Conservation (phyloP, 1,140 invertebrate genomes). For the Cepaea nemoralis region DNA sequence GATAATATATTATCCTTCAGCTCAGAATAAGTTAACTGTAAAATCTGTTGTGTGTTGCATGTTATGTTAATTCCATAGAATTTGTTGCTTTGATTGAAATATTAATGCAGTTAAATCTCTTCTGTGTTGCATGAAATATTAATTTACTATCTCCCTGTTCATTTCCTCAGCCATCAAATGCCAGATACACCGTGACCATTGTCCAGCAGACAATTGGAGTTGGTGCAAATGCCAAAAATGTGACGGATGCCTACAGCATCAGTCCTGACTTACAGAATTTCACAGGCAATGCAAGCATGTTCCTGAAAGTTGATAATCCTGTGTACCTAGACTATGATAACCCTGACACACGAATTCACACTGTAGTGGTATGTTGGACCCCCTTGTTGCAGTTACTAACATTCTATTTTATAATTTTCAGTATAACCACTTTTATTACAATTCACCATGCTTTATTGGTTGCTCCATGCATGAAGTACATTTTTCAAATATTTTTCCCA, state of each 20-base stretch:
- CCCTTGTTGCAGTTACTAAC: not conserved
- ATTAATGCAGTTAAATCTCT: not conserved
- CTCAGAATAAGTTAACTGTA: no score
- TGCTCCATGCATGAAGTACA: no score
- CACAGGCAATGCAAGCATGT: slow-evolving; percentile 17
- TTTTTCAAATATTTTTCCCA: no score
- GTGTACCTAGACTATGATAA: slow-evolving; percentile 31
- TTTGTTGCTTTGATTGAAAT: not conserved
- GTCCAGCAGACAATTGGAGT: slow-evolving; percentile 2
- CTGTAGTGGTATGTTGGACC: slow-evolving; percentile 28
- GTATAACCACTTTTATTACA: no score
- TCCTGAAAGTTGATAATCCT: slow-evolving; percentile 23
- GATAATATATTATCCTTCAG: no score
- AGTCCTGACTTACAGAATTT: slow-evolving; percentile 3
- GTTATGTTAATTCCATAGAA: not conserved
- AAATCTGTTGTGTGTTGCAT: no score
- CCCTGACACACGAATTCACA: not conserved
- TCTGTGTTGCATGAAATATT: no score
- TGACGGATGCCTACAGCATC: not conserved
- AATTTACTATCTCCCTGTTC: no score
- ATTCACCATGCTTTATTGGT: no score
- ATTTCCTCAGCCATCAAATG: slow-evolving; percentile 21
- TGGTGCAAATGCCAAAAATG: not conserved
- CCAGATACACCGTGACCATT: slow-evolving; percentile 15
- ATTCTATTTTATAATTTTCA: no score